A percentile compares a stretch with the other conserved stretches of the same genome.
Conservation (phyloP, 2,888 invertebrate genomes). For the Epinotia bilunana region DNA sequence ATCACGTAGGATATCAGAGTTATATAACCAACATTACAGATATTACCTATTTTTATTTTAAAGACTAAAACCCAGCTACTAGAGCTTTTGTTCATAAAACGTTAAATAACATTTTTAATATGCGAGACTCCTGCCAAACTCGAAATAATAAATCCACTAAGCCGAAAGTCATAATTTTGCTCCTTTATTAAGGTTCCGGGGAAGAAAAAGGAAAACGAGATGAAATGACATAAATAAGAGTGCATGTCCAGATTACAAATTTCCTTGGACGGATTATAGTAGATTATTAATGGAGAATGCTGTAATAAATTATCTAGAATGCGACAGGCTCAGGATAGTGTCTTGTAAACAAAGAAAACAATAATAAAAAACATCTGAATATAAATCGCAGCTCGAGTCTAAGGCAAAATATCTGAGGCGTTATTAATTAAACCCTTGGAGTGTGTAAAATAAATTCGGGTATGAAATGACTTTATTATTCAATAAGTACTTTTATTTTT, state of each 20-base stretch:
- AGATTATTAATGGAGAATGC: conserved; percentile 11
- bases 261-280: conserved; percentile 9
- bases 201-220: conserved; percentile 23
- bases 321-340: not conserved
- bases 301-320: not conserved
- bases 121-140: conserved; percentile 4
- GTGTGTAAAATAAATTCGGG: too few species aligned
- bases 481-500: too few species aligned
- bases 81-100: not conserved
- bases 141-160: conserved; percentile 28
- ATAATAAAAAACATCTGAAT: not conserved
- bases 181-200: conserved; percentile 37
- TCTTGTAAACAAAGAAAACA: not conserved
- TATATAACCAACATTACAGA: too few species aligned
- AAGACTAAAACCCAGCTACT: not conserved
- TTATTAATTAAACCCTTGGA: too few species aligned
- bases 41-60: too few species aligned
- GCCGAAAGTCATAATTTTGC: conserved; percentile 25
- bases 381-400: too few species aligned
- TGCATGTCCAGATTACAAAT: conserved; percentile 30
- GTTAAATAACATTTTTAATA: not conserved
- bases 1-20: too few species aligned
- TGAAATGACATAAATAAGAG: conserved; percentile 37
- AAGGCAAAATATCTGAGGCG: too few species aligned
- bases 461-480: too few species aligned